phyloP scores from a whole-genome alignment of 2,797 vertebrate species.

The Neomorphus geoffroyi region DNA sequence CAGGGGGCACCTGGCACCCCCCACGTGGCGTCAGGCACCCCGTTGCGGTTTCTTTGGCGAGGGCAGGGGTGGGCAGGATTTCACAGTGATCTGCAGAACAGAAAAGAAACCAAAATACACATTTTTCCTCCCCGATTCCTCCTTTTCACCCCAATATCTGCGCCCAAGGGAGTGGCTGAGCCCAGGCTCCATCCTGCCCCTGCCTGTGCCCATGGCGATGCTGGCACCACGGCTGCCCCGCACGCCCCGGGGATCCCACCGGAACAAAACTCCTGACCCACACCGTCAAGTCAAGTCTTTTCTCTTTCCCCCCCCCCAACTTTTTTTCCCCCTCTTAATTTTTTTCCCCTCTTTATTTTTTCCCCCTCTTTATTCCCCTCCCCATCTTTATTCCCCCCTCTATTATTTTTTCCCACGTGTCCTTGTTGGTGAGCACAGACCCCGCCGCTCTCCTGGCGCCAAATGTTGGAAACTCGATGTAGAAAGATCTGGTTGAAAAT shows the following conservation, averaged over 20 bases:
- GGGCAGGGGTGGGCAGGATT: background rate
- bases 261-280: slow-evolving; percentile 53
- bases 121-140: background rate
- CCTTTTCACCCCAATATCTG: background rate
- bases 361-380: too few relatives aligned
- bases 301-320: too few relatives aligned
- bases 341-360: background rate
- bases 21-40: too few relatives aligned
- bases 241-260: background rate
- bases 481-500: slow-evolving; percentile 71
- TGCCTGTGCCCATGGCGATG: background rate
- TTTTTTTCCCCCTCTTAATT: too few relatives aligned
- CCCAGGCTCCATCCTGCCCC: background rate
- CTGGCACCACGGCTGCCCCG: background rate
- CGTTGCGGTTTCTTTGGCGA: slow-evolving; percentile 36
- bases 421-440: slow-evolving; percentile 28
- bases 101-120: slow-evolving; percentile 43
- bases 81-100: slow-evolving; percentile 60
- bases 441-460: slow-evolving; percentile 24
- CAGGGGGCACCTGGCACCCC: too few relatives aligned
- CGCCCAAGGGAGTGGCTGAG: background rate
- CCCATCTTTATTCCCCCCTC: background rate
- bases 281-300: slow-evolving; percentile 41
- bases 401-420: background rate
- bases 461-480: slow-evolving; percentile 55